Evolutionary conservation across 2,113 vertebrate species (phyloP).

Genomic region (Azemiops feae): DNA sequence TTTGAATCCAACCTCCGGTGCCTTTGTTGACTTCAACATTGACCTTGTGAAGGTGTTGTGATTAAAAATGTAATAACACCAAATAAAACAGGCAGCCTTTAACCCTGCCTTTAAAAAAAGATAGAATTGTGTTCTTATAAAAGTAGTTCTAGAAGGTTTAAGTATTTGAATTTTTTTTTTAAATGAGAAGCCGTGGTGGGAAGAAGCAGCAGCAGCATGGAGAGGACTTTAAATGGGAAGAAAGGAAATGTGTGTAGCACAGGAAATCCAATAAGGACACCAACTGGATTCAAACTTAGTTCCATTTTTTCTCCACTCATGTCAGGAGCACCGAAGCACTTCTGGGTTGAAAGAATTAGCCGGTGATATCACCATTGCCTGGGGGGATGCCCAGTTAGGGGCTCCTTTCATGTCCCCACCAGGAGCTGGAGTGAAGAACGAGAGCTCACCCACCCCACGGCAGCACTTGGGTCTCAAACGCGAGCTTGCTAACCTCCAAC

Average conservation of each 20-base stretch:
- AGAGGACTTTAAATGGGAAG: not conserved
- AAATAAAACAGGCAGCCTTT: not conserved
- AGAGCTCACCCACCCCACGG: no score
- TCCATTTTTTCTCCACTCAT: not conserved
- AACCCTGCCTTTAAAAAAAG: not conserved
- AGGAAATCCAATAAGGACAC: not conserved
- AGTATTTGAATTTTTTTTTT: not conserved
- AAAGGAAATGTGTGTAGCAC: not conserved
- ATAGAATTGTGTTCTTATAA: not conserved
- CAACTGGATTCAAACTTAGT: not conserved
- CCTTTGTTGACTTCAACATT: conserved; percentile 21
- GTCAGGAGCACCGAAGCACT: not conserved
- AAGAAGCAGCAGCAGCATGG: not conserved
- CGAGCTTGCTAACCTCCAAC: no score
- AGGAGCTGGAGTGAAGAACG: not conserved
- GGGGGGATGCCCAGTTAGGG: no score
- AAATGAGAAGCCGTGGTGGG: not conserved
- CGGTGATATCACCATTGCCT: no score
- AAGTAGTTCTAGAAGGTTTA: not conserved
- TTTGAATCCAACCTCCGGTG: conserved; percentile 1
- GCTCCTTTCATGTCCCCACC: no score
- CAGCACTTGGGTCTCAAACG: not conserved
- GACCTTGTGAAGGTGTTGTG: conserved; percentile 13
- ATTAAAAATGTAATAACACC: not conserved
- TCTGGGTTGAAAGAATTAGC: no score